Percentiles rank a stretch among this genome's conserved stretches.
Conservation (phyloP, 2,888 invertebrate species). For the Deroplatys truncata region DNA sequence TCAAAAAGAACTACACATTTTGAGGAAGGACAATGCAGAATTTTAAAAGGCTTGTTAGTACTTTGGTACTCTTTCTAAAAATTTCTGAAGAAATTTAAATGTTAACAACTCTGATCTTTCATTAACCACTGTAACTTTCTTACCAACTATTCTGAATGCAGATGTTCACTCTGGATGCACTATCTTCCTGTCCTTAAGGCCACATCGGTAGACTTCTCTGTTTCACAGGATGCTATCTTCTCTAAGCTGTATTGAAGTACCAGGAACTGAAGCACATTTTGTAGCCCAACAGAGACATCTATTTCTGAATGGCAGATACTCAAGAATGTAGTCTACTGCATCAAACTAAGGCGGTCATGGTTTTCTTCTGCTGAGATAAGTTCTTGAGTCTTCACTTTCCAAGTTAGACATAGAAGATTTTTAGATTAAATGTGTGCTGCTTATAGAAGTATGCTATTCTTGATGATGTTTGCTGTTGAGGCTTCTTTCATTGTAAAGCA, state of each 20-base stretch:
- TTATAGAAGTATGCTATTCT: background rate
- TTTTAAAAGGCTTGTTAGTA: too few relatives aligned
- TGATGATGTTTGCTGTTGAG: too few relatives aligned
- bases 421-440: background rate
- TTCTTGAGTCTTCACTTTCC: too few relatives aligned
- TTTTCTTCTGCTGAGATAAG: background rate
- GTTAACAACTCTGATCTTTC: too few relatives aligned
- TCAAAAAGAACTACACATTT: too few relatives aligned
- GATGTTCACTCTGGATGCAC: background rate
- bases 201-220: background rate
- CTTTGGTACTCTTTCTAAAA: background rate
- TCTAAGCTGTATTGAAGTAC: background rate
- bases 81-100: background rate
- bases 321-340: too few relatives aligned
- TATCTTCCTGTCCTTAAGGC: background rate
- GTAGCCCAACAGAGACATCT: background rate
- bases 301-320: background rate
- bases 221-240: background rate
- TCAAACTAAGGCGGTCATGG: background rate
- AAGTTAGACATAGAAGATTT: background rate
- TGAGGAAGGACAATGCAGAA: too few relatives aligned
- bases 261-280: background rate
- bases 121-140: background rate
- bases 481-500: too few relatives aligned
- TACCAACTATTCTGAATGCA: background rate